A percentile compares a stretch with the other conserved stretches of the same genome.
Evolutionary conservation across 1,140 invertebrate genomes (phyloP).

Genomic region (Onthophagus taurus): DNA sequence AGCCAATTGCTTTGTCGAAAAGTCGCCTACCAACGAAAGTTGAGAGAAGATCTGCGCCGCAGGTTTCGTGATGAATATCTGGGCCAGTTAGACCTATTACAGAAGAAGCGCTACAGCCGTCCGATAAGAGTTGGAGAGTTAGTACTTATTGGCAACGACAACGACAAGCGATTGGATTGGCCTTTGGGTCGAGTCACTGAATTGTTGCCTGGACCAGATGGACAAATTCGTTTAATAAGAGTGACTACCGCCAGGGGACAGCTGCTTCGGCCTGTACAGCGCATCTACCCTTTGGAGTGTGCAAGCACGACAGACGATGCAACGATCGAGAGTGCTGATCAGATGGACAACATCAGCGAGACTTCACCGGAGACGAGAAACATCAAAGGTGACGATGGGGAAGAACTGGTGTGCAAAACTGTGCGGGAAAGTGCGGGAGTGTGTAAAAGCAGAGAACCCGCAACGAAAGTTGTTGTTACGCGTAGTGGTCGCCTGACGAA

Average conservation of each 20-base stretch:
- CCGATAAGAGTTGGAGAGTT: constrained; percentile 11
- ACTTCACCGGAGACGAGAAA: background rate
- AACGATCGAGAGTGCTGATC: background rate
- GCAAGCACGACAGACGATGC: background rate
- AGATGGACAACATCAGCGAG: background rate
- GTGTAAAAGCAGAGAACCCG: too few species aligned
- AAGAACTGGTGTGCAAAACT: background rate
- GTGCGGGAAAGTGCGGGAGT: constrained; percentile 3
- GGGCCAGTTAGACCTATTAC: constrained; percentile 11
- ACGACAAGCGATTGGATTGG: constrained; percentile 14
- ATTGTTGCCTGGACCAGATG: constrained; percentile 12
- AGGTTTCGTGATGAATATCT: constrained; percentile 14
- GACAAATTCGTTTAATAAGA: constrained; percentile 8
- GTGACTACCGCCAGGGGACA: constrained; percentile 5
- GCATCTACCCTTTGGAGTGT: constrained; percentile 11
- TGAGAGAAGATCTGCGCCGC: constrained; percentile 11
- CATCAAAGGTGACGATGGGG: background rate
- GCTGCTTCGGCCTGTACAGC: constrained; percentile 10
- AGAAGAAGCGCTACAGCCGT: background rate
- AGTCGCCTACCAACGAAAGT: constrained; percentile 10
- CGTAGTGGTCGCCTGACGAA: background rate
- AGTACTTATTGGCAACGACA: constrained; percentile 10
- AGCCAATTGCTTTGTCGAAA: constrained; percentile 13
- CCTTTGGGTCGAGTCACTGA: constrained; percentile 9
- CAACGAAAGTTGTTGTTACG: background rate